These are phyloP conservation scores for Zoanthus solanderi DNA, from an alignment of 92 coral and sea anemone genomes.

Conservation along the genomic window DNA sequence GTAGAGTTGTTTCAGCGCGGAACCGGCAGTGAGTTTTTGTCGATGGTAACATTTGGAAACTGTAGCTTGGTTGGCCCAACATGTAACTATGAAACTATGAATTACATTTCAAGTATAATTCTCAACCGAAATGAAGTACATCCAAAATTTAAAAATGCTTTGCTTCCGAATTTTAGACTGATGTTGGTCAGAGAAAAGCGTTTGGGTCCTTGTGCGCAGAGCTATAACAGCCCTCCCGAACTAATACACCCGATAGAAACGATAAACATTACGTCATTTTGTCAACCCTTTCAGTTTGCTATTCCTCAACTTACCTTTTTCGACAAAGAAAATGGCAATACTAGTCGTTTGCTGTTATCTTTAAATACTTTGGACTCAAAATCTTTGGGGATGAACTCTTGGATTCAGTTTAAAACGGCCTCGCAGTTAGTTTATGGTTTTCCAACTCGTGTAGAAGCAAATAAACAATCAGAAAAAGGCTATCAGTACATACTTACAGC, in stretches of 20 bases:
- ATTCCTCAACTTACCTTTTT: slow-evolving; percentile 68
- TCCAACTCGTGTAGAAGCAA: slow-evolving; percentile 20
- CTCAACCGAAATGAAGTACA: slow-evolving; percentile 32
- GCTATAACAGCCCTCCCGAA: slow-evolving; percentile 62
- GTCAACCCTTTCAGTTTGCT: slow-evolving; percentile 51
- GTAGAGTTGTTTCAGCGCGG: slow-evolving; percentile 53
- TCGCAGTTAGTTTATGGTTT: slow-evolving; percentile 46
- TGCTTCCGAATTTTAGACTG: slow-evolving; percentile 69
- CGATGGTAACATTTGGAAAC: slow-evolving; percentile 51
- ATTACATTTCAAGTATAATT: slow-evolving; percentile 8
- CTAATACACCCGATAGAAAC: slow-evolving; percentile 40
- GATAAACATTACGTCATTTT: slow-evolving; percentile 52
- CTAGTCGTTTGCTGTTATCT: slow-evolving; percentile 61
- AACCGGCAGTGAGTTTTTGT: slow-evolving; percentile 17
- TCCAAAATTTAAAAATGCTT: slow-evolving; percentile 69
- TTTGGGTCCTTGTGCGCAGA: slow-evolving; percentile 67
- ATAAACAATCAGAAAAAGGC: slow-evolving; percentile 29
- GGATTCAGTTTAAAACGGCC: slow-evolving; percentile 40
- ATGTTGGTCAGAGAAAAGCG: slow-evolving; percentile 60
- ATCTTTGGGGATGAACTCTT: slow-evolving; percentile 31
- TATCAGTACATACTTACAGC: slow-evolving; percentile 42
- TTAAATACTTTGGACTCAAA: slow-evolving; percentile 52
- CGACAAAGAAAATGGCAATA: slow-evolving; percentile 80
- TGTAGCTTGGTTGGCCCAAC: slow-evolving; percentile 50
- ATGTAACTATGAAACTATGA: slow-evolving; percentile 32